phyloP scores from a whole-genome alignment of 2,888 invertebrate genomes.

The Liopterus haemorrhoidalis region DNA sequence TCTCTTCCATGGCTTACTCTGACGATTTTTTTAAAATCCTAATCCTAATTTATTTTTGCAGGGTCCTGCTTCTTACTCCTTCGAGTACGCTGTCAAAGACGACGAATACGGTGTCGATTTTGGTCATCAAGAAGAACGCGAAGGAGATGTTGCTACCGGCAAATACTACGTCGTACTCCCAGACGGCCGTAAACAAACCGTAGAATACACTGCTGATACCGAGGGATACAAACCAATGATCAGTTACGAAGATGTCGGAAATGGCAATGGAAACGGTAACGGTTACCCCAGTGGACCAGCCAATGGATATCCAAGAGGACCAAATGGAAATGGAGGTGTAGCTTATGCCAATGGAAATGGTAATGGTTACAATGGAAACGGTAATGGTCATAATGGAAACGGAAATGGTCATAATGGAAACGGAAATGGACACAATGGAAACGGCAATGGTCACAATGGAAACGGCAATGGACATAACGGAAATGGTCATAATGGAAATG shows the following conservation, averaged over 20 bases:
- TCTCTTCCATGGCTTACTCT: too few relatives aligned
- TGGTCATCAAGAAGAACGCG: conserved; percentile 60
- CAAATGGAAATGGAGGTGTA: conserved; percentile 13
- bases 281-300: conserved; percentile 14
- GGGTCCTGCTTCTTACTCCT: conserved; percentile 55
- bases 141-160: conserved; percentile 59
- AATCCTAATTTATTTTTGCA: conserved; percentile 25
- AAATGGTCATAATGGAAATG: too few relatives aligned
- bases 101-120: conserved; percentile 61
- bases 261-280: conserved; percentile 30
- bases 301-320: conserved; percentile 9
- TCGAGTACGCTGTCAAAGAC: conserved; percentile 61
- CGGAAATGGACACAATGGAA: conserved; percentile 39
- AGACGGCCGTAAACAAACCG: conserved; percentile 61
- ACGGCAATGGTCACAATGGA: too few relatives aligned
- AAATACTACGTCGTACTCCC: conserved; percentile 64
- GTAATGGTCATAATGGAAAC: neutral
- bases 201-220: conserved; percentile 60
- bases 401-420: too few relatives aligned
- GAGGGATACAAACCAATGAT: conserved; percentile 62
- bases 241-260: conserved; percentile 50
- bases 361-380: conserved; percentile 1
- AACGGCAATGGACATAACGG: too few relatives aligned
- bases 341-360: conserved; percentile 35
- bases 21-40: too few relatives aligned